Evolutionary conservation across 2,888 invertebrate species (phyloP), one percentile per base, ranked within the genome.

Genomic region (Athalia rosae): DNA sequence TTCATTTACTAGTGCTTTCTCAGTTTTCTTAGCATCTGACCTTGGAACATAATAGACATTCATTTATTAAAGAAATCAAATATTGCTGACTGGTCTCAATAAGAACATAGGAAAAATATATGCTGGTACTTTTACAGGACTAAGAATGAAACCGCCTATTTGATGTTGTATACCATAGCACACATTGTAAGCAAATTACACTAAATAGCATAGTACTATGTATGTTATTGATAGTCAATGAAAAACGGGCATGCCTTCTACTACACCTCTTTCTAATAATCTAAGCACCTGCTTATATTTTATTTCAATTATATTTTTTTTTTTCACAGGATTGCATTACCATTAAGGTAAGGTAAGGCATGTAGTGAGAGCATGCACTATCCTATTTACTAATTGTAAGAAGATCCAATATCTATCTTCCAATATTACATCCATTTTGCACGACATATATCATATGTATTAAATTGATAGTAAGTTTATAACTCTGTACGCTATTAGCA

Each of bases 1-100:
- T 74, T 62, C 74, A 74, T 74, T 41, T 61, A 74, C 50, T 74
- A 74, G 61, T 74, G 59, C 61, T 15, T 74, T 74, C 61, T 74
- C 61, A 48, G 47, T 74, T 61, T 61, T 50, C 74, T 74, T 74
- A 61, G 45, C 74, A 62, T 62, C 48, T 59, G 74, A 59, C 74
- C 74, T 74, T 74, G 61, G 74, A 74, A 74, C 61, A 62, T 41
- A 62, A 48, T 61, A 74, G 9, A 74, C 48, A 48, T 74, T 62
- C 11, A 61, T 62, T 59, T 74, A 41, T 48, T 74, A 48, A 50
- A 5, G 48, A 61, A 11, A 28, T 74, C 58, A n/a, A 43, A 48
- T 11, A 74, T 15, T 61, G 50, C 45, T 58, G 13, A 48, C 5
- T 8, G 47, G 6, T 61, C 15, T 61, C 3, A 9, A 74, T 58